These are phyloP conservation scores for Ethmia dodecea DNA, from an alignment of 2,888 invertebrate genomes.

Conservation along the genomic window DNA sequence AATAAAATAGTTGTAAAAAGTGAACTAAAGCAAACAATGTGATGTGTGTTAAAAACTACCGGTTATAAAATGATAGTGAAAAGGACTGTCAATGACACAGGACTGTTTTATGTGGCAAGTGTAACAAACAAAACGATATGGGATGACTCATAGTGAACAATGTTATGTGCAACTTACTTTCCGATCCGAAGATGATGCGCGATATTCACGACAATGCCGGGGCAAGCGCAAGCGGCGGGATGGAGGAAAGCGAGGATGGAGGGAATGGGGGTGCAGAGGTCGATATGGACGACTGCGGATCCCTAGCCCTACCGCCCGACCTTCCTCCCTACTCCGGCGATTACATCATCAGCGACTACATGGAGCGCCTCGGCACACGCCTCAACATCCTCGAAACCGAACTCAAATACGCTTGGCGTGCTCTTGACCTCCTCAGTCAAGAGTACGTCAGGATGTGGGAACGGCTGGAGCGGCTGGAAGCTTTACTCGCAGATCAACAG, in stretches of 20 bases:
- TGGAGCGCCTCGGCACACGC: conserved; percentile 92
- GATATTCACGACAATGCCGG: conserved; percentile 73
- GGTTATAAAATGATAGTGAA: conserved; percentile 57
- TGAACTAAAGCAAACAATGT: conserved; percentile 44
- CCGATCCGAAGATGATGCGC: conserved; percentile 74
- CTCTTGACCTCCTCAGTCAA: conserved; percentile 91
- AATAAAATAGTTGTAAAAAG: conserved; percentile 29
- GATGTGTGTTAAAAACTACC: conserved; percentile 45
- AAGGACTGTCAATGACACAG: conserved; percentile 36
- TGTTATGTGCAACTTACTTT: conserved; percentile 62
- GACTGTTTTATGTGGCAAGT: conserved; percentile 57
- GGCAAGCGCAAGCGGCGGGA: conserved; percentile 68
- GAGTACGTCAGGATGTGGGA: conserved; percentile 98
- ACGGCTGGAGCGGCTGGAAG: conserved; percentile 91
- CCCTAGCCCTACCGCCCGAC: conserved; percentile 74
- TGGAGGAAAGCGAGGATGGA: conserved; percentile 75
- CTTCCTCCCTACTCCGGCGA: conserved; percentile 79
- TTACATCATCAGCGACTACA: conserved; percentile 92
- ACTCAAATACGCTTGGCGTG: conserved; percentile 94
- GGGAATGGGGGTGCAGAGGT: conserved; percentile 74
- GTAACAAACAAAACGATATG: conserved; percentile 70
- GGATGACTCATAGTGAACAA: conserved; percentile 76
- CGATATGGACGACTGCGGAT: conserved; percentile 74
- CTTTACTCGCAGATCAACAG: conserved; percentile 92
- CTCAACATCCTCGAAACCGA: conserved; percentile 93